Percentiles rank a stretch among this genome's conserved stretches.
Conservation (phyloP, 2,113 vertebrate species). For the Brevimyrus niger region DNA sequence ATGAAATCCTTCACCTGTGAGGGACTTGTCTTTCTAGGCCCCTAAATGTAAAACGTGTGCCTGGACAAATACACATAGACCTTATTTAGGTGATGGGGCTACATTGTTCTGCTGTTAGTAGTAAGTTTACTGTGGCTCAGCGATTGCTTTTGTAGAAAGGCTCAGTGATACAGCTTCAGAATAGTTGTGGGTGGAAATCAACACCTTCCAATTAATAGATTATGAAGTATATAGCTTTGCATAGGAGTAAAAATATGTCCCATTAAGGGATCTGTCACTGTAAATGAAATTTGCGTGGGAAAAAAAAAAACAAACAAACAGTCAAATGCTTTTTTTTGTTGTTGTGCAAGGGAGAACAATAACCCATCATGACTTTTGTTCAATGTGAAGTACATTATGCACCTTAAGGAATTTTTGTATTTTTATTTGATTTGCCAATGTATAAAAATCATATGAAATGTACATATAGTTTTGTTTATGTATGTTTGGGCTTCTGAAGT, state of each 20-base stretch:
- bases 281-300: slow-evolving; percentile 58
- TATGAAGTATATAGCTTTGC: slow-evolving; percentile 60
- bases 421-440: slow-evolving; percentile 65
- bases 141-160: slow-evolving; percentile 51
- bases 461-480: slow-evolving; percentile 70
- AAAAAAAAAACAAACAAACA: slow-evolving; percentile 31
- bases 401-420: slow-evolving; percentile 71
- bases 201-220: slow-evolving; percentile 52
- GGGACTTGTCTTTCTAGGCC: neutral
- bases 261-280: slow-evolving; percentile 61
- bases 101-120: slow-evolving; percentile 52
- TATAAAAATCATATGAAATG: slow-evolving; percentile 53
- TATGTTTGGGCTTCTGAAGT: slow-evolving; percentile 70
- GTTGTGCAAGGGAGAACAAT: slow-evolving; percentile 29
- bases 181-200: slow-evolving; percentile 52
- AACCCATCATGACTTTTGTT: slow-evolving; percentile 60
- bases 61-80: neutral
- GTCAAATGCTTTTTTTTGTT: slow-evolving; percentile 45
- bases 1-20: neutral
- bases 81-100: slow-evolving; percentile 47
- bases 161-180: slow-evolving; percentile 40
- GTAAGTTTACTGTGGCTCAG: slow-evolving; percentile 45
- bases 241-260: slow-evolving; percentile 58
- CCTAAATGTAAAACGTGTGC: neutral
- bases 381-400: slow-evolving; percentile 67